phyloP scores from a whole-genome alignment of 2,797 vertebrate species.

The Crypturellus tataupa region DNA sequence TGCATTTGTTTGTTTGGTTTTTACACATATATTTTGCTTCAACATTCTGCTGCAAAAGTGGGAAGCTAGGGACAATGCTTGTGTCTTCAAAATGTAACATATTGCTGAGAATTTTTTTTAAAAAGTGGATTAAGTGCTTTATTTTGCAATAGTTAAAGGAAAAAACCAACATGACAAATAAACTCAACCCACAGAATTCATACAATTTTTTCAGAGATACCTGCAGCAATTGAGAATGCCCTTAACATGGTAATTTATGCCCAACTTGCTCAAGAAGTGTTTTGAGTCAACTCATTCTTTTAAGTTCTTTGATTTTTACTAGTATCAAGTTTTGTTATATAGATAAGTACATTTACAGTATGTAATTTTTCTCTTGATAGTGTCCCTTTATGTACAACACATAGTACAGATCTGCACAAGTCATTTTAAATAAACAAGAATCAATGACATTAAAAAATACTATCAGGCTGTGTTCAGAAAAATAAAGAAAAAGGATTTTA shows the following conservation, averaged over 20 bases:
- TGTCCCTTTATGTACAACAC: constrained; percentile 60
- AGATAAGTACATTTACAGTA: background rate
- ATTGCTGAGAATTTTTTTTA: background rate
- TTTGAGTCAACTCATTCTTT: background rate
- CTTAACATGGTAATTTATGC: background rate
- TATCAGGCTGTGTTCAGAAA: constrained; percentile 45
- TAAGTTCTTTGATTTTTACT: constrained; percentile 5
- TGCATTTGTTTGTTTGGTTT: background rate
- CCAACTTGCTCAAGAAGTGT: constrained; percentile 31
- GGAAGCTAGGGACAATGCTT: background rate
- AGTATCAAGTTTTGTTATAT: constrained; percentile 9
- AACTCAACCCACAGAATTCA: constrained; percentile 34
- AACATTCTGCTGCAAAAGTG: background rate
- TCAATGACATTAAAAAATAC: constrained; percentile 62
- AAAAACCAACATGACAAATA: constrained; percentile 10
- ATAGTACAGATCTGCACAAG: constrained; percentile 69
- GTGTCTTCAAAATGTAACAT: background rate
- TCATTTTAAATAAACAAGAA: constrained; percentile 71
- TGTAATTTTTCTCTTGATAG: constrained; percentile 53
- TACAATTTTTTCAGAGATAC: constrained; percentile 6
- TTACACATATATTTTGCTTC: background rate
- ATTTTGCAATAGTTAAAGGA: background rate
- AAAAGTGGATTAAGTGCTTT: background rate
- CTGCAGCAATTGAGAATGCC: background rate
- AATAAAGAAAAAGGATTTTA: constrained; percentile 35